Evolutionary conservation across 2,797 vertebrate species (phyloP), one percentile per base, ranked within the genome.

Genomic region (Myotis pilosus): DNA sequence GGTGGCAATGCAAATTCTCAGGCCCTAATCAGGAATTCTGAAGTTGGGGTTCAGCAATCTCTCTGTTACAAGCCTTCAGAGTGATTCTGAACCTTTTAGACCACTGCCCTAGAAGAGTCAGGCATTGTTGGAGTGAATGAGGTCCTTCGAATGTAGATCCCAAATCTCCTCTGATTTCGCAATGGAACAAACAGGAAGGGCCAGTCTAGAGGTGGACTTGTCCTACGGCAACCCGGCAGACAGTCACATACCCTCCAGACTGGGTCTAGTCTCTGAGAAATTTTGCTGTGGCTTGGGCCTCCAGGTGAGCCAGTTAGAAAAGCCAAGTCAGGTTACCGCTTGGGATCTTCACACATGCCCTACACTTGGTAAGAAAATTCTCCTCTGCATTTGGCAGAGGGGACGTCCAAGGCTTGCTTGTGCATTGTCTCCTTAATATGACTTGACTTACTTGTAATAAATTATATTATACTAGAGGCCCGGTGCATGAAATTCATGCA

Each of bases 21-120:
- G 64, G 41, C 30, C 51, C 60, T 51, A 84, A 36, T 64, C 62
- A 93, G 68, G 95, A 92, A 44, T 51, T 87, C 16, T 44, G 20
- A 16, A 72, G 10, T 1, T 55, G 25, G 44, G 19, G 38, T 53
- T 23, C 19, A 66, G 49, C 8, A 11, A 36, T 64, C 33, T 83
- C 13, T 23, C 5, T 51, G 13, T n/a, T 80, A 33, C 6, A 78
- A 41, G 15, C 57, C 44, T 15, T 36, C 2, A 13, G 30, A 30
- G 62, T 6, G 28, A 41, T n/a, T 76, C 66, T 83, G 23, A 71
- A 28, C 8, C 71, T 83, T 64, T 4, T 82, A 75, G 75, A 38
- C 3, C n/a, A 23, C 30, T 79, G 28, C 9, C 69, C 30, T 2
- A 20, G 84, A 51, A 93, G 49, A 92, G n/a, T n/a, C 28, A 78